phyloP scores from a whole-genome alignment of 1,140 invertebrate species.

The Brachionus plicatilis region DNA sequence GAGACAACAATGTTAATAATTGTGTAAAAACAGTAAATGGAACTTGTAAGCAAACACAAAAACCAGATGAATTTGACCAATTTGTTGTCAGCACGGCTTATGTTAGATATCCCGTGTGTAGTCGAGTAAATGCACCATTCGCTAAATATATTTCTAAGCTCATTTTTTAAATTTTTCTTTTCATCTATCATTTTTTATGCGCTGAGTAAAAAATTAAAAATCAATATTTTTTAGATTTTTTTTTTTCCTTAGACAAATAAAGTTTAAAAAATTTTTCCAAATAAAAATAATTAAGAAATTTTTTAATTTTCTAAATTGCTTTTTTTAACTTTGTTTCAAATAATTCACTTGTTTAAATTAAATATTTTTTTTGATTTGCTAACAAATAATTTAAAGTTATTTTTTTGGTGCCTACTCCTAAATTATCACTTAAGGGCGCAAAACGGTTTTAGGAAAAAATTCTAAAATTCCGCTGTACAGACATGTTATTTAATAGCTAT shows the following conservation, averaged over 20 bases:
- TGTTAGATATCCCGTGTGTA: slow-evolving; percentile 20
- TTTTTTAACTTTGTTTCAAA: not conserved
- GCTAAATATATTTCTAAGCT: not conserved
- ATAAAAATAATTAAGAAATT: not conserved
- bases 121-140: slow-evolving; percentile 31
- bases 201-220: not conserved
- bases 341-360: not conserved
- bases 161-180: not conserved
- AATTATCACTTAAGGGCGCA: not conserved
- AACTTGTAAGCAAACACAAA: not conserved
- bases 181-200: not conserved
- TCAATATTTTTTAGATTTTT: not conserved
- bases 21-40: slow-evolving; percentile 17
- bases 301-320: not conserved
- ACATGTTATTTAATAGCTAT: not conserved
- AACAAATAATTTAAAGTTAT: not conserved
- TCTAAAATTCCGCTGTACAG: not conserved
- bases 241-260: not conserved
- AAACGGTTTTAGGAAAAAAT: not conserved
- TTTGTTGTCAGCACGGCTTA: slow-evolving; percentile 2
- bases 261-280: not conserved
- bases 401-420: not conserved
- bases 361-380: not conserved
- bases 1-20: slow-evolving; percentile 6
- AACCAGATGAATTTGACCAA: slow-evolving; percentile 22